Base-by-base conservation (phyloP, 2,888 invertebrate species). In the Pterostichus niger region DNA sequence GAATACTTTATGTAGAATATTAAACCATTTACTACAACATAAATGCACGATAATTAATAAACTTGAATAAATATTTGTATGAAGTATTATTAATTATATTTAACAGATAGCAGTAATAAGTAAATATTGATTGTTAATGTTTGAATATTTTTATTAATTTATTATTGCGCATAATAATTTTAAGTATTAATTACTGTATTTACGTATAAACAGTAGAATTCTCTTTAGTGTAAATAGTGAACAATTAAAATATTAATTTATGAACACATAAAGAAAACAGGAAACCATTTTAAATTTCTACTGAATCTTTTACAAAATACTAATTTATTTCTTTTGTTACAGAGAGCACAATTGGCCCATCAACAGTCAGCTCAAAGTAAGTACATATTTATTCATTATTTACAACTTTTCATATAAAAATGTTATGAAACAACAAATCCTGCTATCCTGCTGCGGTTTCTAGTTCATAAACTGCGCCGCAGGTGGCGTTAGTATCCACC, bases 281-380 rank as follows among this genome's bases (percentile, higher is more conserved):
- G 46, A 11, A n/a, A 46, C 13, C 4, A 31, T 33, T 35, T 68
- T 35, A 5, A 56, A 11, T 35, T 68, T 4, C 13, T 40, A 7
- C 10, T 35, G 40, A 73, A 40, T n/a, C 33, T 13, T 7, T 7
- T 52, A n/a, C 49, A 46, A 64, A 68, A 46, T 73, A 54, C 35
- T 59, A 73, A 82, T 82, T 80, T 76, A 79, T 80, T 84, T 85
- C 85, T 85, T 85, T 85, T 85, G 84, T 88, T 87, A 40, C 87
- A 88, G 88, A 87, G 87, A 86, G 87, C 86, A 5, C 81, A 82
- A 75, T 46, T 73, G 15, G 85, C 85, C 17, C 87, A 87, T 84
- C 87, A 87, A 80, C 86, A 86, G 84, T 71, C 85, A 15, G 84
- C 84, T 6, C 86, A 86, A 84, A 86, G 87, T 87, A 84, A 87